phyloP scores from a whole-genome alignment of 1,140 invertebrate species.

The Popillia japonica region DNA sequence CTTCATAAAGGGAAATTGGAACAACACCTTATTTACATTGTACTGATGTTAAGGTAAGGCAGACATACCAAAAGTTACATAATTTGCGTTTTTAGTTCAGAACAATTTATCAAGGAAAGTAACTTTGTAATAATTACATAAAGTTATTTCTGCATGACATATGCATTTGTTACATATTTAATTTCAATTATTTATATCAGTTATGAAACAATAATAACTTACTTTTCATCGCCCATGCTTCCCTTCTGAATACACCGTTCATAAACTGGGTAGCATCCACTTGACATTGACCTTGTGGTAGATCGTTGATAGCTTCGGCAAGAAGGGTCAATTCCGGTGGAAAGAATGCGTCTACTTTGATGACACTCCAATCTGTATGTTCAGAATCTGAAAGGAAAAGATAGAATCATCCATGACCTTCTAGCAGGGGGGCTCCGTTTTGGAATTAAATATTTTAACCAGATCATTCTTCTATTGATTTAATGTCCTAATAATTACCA shows the following conservation, averaged over 20 bases:
- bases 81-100: too few species aligned
- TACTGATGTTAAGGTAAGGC: too few species aligned
- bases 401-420: too few species aligned
- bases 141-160: background rate
- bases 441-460: too few species aligned
- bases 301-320: constrained; percentile 4
- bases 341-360: constrained; percentile 30
- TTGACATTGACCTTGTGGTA: constrained; percentile 59
- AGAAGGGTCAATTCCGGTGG: constrained; percentile 35
- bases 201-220: constrained; percentile 56
- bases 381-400: background rate
- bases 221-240: constrained; percentile 67
- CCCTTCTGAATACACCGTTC: constrained; percentile 61
- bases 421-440: background rate
- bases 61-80: too few species aligned
- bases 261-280: constrained; percentile 63
- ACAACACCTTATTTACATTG: too few species aligned
- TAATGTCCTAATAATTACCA: too few species aligned
- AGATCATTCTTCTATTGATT: too few species aligned
- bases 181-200: too few species aligned
- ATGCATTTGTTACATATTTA: too few species aligned
- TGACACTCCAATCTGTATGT: constrained; percentile 20
- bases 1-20: too few species aligned
- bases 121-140: constrained; percentile 4
- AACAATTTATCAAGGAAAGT: constrained; percentile 5